Conservation (phyloP, 2,888 invertebrate genomes). For the Lutraria lutraria region DNA sequence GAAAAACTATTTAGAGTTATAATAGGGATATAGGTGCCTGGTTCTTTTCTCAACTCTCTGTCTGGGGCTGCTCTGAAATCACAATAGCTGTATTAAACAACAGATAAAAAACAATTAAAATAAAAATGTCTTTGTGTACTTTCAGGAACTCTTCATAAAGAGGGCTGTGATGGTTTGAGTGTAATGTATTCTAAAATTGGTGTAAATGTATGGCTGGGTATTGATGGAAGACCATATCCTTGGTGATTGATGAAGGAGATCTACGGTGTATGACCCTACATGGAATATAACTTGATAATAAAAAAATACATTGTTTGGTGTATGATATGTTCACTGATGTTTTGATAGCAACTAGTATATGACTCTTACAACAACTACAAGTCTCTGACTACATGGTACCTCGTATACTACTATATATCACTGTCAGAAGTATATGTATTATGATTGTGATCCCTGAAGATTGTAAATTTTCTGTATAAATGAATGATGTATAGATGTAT, state of each 20-base stretch:
- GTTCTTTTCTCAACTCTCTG: too few relatives aligned
- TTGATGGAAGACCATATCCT: background rate
- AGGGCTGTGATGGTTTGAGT: background rate
- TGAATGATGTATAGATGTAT: background rate
- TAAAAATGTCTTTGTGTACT: background rate
- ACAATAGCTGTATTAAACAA: too few relatives aligned
- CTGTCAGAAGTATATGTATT: background rate
- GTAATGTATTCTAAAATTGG: background rate
- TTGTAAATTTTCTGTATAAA: background rate
- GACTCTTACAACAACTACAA: background rate
- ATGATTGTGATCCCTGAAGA: background rate
- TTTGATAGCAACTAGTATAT: background rate
- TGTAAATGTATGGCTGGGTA: background rate
- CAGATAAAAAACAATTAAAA: too few relatives aligned
- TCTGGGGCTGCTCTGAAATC: too few relatives aligned
- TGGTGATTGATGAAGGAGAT: background rate
- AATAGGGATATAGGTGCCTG: too few relatives aligned
- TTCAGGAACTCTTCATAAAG: conserved; percentile 10
- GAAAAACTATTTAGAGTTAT: too few relatives aligned
- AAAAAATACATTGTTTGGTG: background rate
- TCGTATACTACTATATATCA: background rate
- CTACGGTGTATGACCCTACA: background rate
- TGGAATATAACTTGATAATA: background rate
- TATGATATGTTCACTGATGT: background rate
- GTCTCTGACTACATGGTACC: background rate